A percentile compares a stretch with the other conserved stretches of the same genome.
Conservation (phyloP, 1,140 invertebrate genomes). For the Drosophila pruinosa region DNA sequence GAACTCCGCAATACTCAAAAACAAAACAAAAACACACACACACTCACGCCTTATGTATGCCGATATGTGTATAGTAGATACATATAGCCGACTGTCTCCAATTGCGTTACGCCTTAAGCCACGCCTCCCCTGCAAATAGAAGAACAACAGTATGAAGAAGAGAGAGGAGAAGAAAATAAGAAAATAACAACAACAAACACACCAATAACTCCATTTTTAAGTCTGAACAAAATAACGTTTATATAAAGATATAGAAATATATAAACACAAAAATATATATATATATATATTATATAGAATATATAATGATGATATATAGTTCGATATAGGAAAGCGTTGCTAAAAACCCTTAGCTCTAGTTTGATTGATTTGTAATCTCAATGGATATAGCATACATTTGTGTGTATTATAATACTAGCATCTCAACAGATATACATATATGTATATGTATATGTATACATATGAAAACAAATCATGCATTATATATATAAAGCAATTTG, state of each 20-base stretch:
- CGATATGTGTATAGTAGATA: slow-evolving; percentile 21
- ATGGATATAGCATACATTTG: slow-evolving; percentile 2
- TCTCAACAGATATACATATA: slow-evolving; percentile 3
- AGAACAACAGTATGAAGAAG: slow-evolving; percentile 13
- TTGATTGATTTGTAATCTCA: slow-evolving; percentile 45
- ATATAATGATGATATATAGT: slow-evolving; percentile 16
- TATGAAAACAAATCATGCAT: slow-evolving; percentile 1
- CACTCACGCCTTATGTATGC: slow-evolving; percentile 28
- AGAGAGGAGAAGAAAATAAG: slow-evolving; percentile 32
- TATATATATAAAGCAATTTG: slow-evolving; percentile 3
- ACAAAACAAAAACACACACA: neutral
- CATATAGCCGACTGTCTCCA: slow-evolving; percentile 31
- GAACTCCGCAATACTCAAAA: neutral
- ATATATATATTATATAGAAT: slow-evolving; percentile 9
- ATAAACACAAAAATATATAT: slow-evolving; percentile 26
- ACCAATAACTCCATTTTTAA: slow-evolving; percentile 70
- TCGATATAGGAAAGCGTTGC: slow-evolving; percentile 41
- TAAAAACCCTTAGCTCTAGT: slow-evolving; percentile 43
- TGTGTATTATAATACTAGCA: neutral
- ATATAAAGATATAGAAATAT: slow-evolving; percentile 41
- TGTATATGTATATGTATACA: slow-evolving; percentile 5
- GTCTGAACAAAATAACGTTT: slow-evolving; percentile 66
- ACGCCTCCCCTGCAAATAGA: slow-evolving; percentile 32
- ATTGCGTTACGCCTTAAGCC: slow-evolving; percentile 53
- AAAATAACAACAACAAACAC: slow-evolving; percentile 15